Percentiles rank a stretch among this genome's conserved stretches.
phyloP scores from a whole-genome alignment of 2,797 vertebrate genomes.

The Eleutherodactylus coqui region DNA sequence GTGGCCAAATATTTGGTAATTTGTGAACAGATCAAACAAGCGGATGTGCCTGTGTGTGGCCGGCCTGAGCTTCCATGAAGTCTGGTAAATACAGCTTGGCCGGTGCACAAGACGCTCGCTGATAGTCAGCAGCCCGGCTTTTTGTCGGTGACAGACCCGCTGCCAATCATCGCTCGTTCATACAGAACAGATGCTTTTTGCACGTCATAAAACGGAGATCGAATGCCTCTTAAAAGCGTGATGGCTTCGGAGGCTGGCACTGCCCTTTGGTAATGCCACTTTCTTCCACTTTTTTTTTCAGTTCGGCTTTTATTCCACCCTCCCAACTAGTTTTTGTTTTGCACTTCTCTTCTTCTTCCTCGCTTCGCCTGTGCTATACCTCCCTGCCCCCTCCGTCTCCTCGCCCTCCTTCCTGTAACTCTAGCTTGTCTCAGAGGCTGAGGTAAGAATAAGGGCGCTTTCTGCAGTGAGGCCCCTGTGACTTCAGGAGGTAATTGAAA shows the following conservation, averaged over 20 bases:
- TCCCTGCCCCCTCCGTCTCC: slow-evolving; percentile 47
- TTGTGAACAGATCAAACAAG: slow-evolving; percentile 14
- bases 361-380: slow-evolving; percentile 9
- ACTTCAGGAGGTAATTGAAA: slow-evolving; percentile 62
- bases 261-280: not conserved
- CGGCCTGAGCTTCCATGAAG: not conserved
- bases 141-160: not conserved
- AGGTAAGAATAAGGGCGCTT: slow-evolving; percentile 62
- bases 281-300: not conserved
- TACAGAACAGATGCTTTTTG: not conserved
- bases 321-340: slow-evolving; percentile 30
- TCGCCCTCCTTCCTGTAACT: slow-evolving; percentile 59
- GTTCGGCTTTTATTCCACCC: not conserved
- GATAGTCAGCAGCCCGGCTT: not conserved
- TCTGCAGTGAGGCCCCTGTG: slow-evolving; percentile 60
- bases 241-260: not conserved
- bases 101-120: not conserved
- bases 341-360: slow-evolving; percentile 28
- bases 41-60: slow-evolving; percentile 31
- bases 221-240: not conserved
- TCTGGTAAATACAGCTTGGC: slow-evolving; percentile 15
- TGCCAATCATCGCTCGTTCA: not conserved
- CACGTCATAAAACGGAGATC: not conserved
- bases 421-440: slow-evolving; percentile 53
- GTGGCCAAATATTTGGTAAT: slow-evolving; percentile 24